phyloP scores from a whole-genome alignment of 2,113 vertebrate genomes.

The Charadrius vociferus region DNA sequence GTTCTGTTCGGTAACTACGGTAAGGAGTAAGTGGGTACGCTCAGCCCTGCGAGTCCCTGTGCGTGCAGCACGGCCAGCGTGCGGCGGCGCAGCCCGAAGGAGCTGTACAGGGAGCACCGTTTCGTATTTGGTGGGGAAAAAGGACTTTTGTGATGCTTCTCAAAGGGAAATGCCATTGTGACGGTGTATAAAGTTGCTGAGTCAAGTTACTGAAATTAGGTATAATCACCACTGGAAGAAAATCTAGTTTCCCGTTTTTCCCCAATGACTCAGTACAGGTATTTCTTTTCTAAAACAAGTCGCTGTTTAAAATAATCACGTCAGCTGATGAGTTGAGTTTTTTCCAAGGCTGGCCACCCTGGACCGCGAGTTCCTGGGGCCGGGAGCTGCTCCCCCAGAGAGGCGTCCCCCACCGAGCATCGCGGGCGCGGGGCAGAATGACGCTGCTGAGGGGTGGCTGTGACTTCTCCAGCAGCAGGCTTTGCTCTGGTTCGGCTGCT shows the following conservation, averaged over 20 bases:
- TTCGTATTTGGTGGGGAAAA: background rate
- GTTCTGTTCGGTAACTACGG: background rate
- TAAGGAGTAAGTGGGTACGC: rapidly evolving
- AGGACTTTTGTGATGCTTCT: background rate
- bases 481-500: background rate
- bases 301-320: background rate
- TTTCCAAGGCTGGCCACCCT: background rate
- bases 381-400: background rate
- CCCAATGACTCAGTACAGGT: rapidly evolving
- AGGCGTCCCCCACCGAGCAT: background rate
- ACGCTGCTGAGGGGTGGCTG: background rate
- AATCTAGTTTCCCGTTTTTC: background rate
- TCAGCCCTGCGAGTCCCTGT: background rate
- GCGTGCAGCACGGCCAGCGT: background rate
- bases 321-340: background rate
- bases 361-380: background rate
- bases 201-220: background rate
- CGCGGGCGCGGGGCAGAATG: background rate
- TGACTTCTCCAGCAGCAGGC: background rate
- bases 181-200: rapidly evolving
- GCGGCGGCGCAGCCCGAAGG: background rate
- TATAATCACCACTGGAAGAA: background rate
- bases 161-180: background rate
- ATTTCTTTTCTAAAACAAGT: background rate
- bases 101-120: background rate